These are phyloP conservation scores for Cyphomyrmex costatus DNA, from an alignment of 1,140 invertebrate genomes.

Conservation along the genomic window DNA sequence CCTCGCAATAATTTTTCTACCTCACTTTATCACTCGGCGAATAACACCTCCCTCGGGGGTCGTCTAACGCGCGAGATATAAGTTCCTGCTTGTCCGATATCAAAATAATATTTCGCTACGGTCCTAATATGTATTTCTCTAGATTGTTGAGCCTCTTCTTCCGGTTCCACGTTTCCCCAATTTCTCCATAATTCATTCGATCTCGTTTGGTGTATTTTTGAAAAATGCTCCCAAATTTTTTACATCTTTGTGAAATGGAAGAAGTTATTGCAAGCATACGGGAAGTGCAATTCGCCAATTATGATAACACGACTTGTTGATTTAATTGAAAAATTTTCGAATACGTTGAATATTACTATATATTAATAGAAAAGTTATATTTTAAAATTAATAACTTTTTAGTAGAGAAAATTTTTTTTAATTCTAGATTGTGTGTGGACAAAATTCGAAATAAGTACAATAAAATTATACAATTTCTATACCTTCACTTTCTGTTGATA, in stretches of 20 bases:
- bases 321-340: not conserved
- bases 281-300: conserved; percentile 5
- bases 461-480: too few species aligned
- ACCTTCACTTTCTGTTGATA: too few species aligned
- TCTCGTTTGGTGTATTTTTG: not conserved
- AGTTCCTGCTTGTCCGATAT: conserved; percentile 30
- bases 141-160: conserved; percentile 30
- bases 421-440: too few species aligned
- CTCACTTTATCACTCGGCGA: conserved; percentile 41
- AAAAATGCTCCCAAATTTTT: conserved; percentile 7
- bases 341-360: too few species aligned
- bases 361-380: too few species aligned
- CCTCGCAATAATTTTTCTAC: conserved; percentile 41
- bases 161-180: conserved; percentile 8
- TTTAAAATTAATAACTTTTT: too few species aligned
- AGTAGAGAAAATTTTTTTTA: too few species aligned
- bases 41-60: conserved; percentile 39
- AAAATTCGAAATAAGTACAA: too few species aligned
- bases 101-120: conserved; percentile 52
- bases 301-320: not conserved
- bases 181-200: conserved; percentile 43
- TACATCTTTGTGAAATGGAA: not conserved
- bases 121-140: conserved; percentile 58
- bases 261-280: not conserved
- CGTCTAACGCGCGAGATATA: conserved; percentile 46